phyloP scores from a whole-genome alignment of 2,113 vertebrate genomes.

The Rynchops niger region DNA sequence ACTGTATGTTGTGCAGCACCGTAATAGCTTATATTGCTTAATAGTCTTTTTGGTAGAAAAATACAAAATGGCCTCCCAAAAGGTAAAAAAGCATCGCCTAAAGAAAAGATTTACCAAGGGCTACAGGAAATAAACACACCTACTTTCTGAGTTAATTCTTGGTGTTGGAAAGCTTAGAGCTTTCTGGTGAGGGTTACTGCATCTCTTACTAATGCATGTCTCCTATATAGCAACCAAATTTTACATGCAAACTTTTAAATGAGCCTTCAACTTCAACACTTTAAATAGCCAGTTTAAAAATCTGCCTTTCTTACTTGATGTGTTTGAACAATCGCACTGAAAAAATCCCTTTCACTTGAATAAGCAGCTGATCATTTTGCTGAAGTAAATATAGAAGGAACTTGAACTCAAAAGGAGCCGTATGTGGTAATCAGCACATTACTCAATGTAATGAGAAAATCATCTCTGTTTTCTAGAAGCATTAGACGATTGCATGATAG shows the following conservation, averaged over 20 bases:
- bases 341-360: constrained; percentile 26
- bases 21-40: neutral
- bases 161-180: neutral
- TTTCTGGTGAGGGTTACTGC: neutral
- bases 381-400: constrained; percentile 17
- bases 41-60: neutral
- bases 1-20: neutral
- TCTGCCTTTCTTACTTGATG: neutral
- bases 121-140: neutral
- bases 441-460: constrained; percentile 50
- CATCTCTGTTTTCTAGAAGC: constrained; percentile 33
- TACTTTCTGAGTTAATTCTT: neutral
- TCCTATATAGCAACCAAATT: neutral
- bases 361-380: constrained; percentile 21
- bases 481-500: constrained; percentile 16
- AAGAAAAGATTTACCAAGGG: neutral
- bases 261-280: neutral
- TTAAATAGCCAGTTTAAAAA: neutral
- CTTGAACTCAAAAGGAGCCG: constrained; percentile 16
- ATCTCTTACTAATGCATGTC: neutral
- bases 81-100: neutral
- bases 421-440: constrained; percentile 39
- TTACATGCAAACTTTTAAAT: neutral
- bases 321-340: neutral
- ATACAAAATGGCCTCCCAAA: neutral